Evolutionary conservation across 2,888 invertebrate species (phyloP).

Genomic region (Oasisia sp.): DNA sequence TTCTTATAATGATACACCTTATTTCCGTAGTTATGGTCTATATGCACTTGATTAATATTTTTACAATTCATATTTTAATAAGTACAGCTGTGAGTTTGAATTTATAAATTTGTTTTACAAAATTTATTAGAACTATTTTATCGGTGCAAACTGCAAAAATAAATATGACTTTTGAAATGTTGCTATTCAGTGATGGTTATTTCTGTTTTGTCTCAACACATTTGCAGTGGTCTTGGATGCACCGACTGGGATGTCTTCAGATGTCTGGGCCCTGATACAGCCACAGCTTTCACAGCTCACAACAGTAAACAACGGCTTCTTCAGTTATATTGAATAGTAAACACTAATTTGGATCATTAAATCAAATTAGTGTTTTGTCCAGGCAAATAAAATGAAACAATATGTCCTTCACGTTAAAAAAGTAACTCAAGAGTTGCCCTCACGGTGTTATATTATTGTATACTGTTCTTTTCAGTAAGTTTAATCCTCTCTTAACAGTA

Average conservation of each 20-base stretch:
- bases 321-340: not conserved
- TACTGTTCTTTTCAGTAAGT: not conserved
- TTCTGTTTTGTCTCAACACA: not conserved
- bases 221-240: conserved; percentile 60
- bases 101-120: too few relatives aligned
- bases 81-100: too few relatives aligned
- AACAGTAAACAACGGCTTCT: conserved; percentile 44
- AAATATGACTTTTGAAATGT: too few relatives aligned
- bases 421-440: not conserved
- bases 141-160: too few relatives aligned
- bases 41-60: too few relatives aligned
- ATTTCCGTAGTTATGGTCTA: too few relatives aligned
- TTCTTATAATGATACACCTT: too few relatives aligned
- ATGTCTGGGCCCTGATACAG: conserved; percentile 58
- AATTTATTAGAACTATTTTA: too few relatives aligned
- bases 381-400: not conserved
- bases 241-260: conserved; percentile 62
- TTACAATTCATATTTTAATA: too few relatives aligned
- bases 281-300: conserved; percentile 52
- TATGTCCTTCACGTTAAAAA: not conserved
- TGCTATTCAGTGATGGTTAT: not conserved
- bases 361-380: not conserved
- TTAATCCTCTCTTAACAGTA: not conserved
- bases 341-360: too few relatives aligned
- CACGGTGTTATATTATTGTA: not conserved